phyloP scores from a whole-genome alignment of 2,888 invertebrate genomes.

The Neoaliturus tenellus region DNA sequence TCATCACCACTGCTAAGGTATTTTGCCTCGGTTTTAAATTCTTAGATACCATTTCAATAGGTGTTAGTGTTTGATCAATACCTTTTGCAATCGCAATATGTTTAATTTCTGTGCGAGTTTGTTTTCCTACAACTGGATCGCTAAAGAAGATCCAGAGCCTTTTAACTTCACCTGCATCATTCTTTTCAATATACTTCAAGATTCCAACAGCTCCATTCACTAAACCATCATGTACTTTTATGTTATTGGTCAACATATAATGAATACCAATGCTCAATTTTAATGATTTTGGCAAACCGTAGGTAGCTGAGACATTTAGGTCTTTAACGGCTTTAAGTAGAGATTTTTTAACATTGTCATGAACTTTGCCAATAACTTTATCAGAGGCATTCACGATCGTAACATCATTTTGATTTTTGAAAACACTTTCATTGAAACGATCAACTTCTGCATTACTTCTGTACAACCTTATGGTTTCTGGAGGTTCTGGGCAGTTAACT shows the following conservation, averaged over 20 bases:
- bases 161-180: background rate
- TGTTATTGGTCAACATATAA: background rate
- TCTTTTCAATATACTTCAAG: background rate
- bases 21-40: background rate
- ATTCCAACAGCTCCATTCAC: background rate
- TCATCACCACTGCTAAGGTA: background rate
- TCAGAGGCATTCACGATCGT: background rate
- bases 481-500: conserved; percentile 75
- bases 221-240: background rate
- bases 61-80: background rate
- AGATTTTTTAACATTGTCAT: background rate
- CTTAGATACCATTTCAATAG: background rate
- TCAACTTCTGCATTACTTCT: conserved; percentile 25
- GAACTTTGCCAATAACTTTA: background rate
- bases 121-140: background rate
- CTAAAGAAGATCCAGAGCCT: background rate
- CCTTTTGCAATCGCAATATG: background rate
- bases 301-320: background rate
- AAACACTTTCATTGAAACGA: background rate
- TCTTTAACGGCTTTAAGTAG: background rate
- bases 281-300: background rate
- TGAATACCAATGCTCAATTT: background rate
- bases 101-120: background rate
- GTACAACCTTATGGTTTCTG: background rate
- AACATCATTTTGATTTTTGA: background rate